Evolutionary conservation across 2,888 invertebrate genomes (phyloP), one percentile per base, ranked within the genome.

Genomic region (Leucophenga maculata): DNA sequence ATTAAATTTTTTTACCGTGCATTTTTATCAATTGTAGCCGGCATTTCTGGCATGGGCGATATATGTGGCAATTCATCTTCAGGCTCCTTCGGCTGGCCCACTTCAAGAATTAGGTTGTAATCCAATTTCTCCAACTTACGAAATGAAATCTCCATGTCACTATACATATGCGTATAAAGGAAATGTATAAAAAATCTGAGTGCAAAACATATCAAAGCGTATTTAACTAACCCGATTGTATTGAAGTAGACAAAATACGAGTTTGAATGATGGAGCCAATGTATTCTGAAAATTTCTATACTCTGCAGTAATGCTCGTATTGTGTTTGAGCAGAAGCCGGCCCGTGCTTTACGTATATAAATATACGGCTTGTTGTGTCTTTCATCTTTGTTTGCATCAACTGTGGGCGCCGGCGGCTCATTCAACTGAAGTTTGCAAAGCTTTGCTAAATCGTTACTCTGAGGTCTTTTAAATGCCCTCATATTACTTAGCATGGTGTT

Each of bases 111-210:
- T 20, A 82, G 77, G 0, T 80, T 80, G 50, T 78, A 80, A 1
- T 65, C 50, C 55, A 81, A 79, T 6, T 75, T 68, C 50, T 79
- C 75, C 31, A 84, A 52, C 8, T 71, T 78, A 6, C 78, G 76
- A 31, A 77, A 77, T 6, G 75, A 74, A 3, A 76, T 70, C 50
- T 84, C 83, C 80, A 83, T 78, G 44, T 83, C 82, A 31, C 80
- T 83, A 18, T n/a, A 3, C 52, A 31, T n/a, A n/a, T n/a, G n/a
- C n/a, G n/a, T n/a, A n/a, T n/a, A 2, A n/a, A 66, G 18, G 11
- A 22, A n/a, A 8, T 20, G 13, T 44, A 26, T 1, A 11, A 11
- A 13, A 13, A 14, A n/a, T 20, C 6, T 54, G 9, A 20, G n/a
- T 26, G 11, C 11, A n/a, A n/a, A n/a, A n/a, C n/a, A 50, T 3